Percentiles rank a stretch among this genome's conserved stretches.
Conservation (phyloP, 2,888 invertebrate genomes). For the Torymus auratus region DNA sequence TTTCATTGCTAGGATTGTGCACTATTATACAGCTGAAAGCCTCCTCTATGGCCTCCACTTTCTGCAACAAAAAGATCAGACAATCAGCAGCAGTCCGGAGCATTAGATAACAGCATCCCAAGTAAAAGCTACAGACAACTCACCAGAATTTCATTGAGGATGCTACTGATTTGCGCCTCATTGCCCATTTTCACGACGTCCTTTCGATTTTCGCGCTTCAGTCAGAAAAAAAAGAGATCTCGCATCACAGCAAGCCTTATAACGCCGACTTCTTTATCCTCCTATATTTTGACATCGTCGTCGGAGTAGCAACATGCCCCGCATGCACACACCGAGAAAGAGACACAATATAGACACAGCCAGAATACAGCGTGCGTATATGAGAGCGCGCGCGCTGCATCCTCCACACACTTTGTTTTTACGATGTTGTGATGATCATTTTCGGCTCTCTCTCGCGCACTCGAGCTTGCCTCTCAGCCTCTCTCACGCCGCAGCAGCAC, state of each 20-base stretch:
- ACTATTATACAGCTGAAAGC: slow-evolving; percentile 93
- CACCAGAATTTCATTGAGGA: slow-evolving; percentile 84
- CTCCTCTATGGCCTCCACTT: slow-evolving; percentile 90
- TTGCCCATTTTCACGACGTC: slow-evolving; percentile 77
- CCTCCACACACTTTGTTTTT: slow-evolving; percentile 23
- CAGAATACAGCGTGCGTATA: no score
- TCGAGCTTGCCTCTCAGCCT: no score
- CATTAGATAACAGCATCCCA: no score
- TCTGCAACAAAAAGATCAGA: slow-evolving; percentile 78
- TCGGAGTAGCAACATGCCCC: no score
- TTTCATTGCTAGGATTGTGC: slow-evolving; percentile 85
- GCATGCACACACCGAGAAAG: no score
- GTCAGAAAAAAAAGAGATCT: background rate
- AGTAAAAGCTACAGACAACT: slow-evolving; percentile 66
- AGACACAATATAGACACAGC: no score
- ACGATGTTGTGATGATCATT: slow-evolving; percentile 42
- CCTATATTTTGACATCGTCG: slow-evolving; percentile 34
- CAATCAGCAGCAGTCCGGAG: background rate
- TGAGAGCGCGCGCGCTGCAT: no score
- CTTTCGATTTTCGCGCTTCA: background rate
- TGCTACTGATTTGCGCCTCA: slow-evolving; percentile 81
- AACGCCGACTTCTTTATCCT: slow-evolving; percentile 19
- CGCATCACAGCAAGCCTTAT: background rate
- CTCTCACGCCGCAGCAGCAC: no score
- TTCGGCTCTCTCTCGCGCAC: background rate